Percentiles rank a stretch among this genome's conserved stretches.
phyloP scores from a whole-genome alignment of 2,797 vertebrate species.

The Mus minutoides region DNA sequence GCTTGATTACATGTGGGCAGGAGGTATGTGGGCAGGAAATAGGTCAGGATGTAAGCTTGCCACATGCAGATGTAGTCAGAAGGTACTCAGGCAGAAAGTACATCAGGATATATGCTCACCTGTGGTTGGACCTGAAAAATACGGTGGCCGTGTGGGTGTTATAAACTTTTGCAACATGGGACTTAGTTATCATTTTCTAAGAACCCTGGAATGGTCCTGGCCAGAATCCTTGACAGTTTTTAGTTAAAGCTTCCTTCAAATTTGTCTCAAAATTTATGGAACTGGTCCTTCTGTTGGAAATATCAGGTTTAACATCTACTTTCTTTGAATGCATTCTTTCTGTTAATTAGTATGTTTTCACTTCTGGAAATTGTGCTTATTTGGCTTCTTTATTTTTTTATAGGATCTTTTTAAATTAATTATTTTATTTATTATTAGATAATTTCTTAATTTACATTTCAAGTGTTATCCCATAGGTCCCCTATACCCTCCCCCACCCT shows the following conservation, averaged over 20 bases:
- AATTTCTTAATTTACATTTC: too few relatives aligned
- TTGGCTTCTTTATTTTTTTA: too few relatives aligned
- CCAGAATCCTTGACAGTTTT: not conserved
- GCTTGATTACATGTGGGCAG: not conserved
- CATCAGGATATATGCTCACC: not conserved
- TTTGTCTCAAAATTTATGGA: not conserved
- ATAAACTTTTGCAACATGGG: not conserved
- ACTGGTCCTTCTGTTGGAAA: not conserved
- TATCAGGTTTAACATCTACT: not conserved
- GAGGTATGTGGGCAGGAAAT: not conserved
- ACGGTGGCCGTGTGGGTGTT: not conserved
- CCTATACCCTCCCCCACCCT: too few relatives aligned
- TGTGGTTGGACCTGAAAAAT: not conserved
- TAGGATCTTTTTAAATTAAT: too few relatives aligned
- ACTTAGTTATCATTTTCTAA: not conserved
- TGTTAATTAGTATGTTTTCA: not conserved
- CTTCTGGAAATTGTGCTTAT: not conserved
- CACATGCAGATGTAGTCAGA: not conserved
- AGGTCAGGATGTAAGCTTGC: not conserved
- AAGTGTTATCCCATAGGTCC: too few relatives aligned
- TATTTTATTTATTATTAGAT: too few relatives aligned
- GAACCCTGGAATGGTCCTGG: not conserved
- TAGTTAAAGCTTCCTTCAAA: not conserved
- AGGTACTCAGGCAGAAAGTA: not conserved
- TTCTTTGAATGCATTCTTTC: conserved; percentile 6